A percentile compares a stretch with the other conserved stretches of the same genome.
phyloP scores from a whole-genome alignment of 2,113 vertebrate genomes.

The Sinocyclocheilus maitianheensis region DNA sequence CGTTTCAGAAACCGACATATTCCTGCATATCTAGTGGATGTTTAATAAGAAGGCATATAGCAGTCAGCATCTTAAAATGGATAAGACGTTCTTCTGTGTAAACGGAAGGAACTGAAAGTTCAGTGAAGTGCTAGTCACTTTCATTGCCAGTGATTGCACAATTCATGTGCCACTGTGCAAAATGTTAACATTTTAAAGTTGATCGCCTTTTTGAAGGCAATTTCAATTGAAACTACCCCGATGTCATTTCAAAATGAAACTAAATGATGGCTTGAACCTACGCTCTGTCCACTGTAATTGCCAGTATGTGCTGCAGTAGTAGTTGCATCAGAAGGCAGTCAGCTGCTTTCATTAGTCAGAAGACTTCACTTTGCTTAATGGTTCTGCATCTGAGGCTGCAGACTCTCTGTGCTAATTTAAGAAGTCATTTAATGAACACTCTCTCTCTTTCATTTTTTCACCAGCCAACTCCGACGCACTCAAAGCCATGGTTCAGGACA shows the following conservation, averaged over 20 bases:
- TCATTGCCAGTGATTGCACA: constrained; percentile 12
- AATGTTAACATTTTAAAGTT: constrained; percentile 15
- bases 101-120: not conserved
- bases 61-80: not conserved
- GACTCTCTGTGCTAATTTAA: too few species aligned
- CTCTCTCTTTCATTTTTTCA: too few species aligned
- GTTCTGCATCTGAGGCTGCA: not conserved
- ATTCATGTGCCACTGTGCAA: not conserved
- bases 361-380: not conserved
- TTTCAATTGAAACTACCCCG: not conserved
- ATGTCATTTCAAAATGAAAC: too few species aligned
- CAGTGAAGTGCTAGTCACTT: not conserved
- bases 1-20: not conserved
- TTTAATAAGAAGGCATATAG: too few species aligned
- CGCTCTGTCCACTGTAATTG: not conserved
- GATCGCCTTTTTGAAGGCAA: not conserved
- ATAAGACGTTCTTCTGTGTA: not conserved
- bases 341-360: not conserved
- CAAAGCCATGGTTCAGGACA: too few species aligned
- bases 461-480: too few species aligned
- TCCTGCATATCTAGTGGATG: not conserved
- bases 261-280: not conserved
- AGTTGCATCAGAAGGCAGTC: constrained; percentile 3
- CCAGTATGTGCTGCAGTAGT: not conserved
- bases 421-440: too few species aligned